Evolutionary conservation across 2,797 vertebrate genomes (phyloP).

Genomic region (Acestrorhynchus altus): DNA sequence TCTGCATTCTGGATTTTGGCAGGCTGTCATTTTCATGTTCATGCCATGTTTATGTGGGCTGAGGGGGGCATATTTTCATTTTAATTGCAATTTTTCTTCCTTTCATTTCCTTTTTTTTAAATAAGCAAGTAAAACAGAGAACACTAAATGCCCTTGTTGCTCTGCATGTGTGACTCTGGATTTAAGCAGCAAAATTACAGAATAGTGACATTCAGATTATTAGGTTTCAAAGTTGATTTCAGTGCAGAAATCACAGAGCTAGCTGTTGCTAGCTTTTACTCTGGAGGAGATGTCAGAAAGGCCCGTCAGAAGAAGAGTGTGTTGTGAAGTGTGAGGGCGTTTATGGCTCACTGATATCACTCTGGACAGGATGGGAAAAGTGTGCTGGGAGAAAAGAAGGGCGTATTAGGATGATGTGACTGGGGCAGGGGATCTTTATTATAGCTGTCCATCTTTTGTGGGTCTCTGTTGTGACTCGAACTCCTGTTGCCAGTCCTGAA

Average conservation of each 20-base stretch:
- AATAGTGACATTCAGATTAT: slow-evolving; percentile 13
- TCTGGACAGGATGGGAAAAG: background rate
- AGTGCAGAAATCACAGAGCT: background rate
- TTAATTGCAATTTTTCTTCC: slow-evolving; percentile 33
- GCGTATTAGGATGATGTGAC: slow-evolving; percentile 3
- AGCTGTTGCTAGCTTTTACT: background rate
- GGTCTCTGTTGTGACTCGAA: slow-evolving; percentile 32
- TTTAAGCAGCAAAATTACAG: background rate
- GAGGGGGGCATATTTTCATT: slow-evolving; percentile 42
- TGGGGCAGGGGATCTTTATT: slow-evolving; percentile 32
- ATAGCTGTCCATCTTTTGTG: slow-evolving; percentile 19
- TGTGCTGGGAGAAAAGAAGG: background rate
- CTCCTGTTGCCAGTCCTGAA: slow-evolving; percentile 31
- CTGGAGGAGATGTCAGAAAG: slow-evolving; percentile 31
- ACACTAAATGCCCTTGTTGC: slow-evolving; percentile 10
- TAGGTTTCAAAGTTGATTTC: slow-evolving; percentile 40
- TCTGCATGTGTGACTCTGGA: background rate
- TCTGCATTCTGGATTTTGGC: slow-evolving; percentile 45
- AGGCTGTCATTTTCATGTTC: slow-evolving; percentile 54
- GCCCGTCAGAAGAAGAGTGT: slow-evolving; percentile 16
- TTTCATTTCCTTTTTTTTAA: slow-evolving; percentile 52
- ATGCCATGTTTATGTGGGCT: slow-evolving; percentile 16
- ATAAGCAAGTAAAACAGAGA: slow-evolving; percentile 33
- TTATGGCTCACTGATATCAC: slow-evolving; percentile 33
- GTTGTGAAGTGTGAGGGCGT: slow-evolving; percentile 19